A percentile compares a stretch with the other conserved stretches of the same genome.
These are phyloP conservation scores for Caranx ignobilis DNA, from an alignment of 2,113 vertebrate genomes.

Conservation along the genomic window DNA sequence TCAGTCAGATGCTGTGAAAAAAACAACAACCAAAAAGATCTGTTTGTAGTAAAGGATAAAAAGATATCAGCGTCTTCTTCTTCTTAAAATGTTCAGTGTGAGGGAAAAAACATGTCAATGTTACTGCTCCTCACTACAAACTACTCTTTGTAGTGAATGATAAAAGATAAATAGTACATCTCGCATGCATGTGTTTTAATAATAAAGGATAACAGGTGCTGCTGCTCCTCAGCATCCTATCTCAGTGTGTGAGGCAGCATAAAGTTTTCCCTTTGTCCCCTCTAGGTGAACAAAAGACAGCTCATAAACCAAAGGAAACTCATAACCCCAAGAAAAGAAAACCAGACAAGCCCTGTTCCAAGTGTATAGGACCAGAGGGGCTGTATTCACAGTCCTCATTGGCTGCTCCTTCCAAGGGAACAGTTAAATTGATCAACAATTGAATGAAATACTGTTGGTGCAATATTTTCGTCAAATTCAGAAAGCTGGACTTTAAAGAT, in stretches of 20 bases:
- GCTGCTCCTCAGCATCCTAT: slow-evolving; percentile 29
- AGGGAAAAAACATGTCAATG: slow-evolving; percentile 15
- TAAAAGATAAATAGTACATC: slow-evolving; percentile 31
- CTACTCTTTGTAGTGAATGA: slow-evolving; percentile 34
- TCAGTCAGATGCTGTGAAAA: not conserved
- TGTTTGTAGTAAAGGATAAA: slow-evolving; percentile 30
- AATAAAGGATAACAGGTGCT: slow-evolving; percentile 29
- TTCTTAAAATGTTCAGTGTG: slow-evolving; percentile 21
- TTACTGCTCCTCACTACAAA: slow-evolving; percentile 4
- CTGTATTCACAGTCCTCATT: slow-evolving; percentile 7
- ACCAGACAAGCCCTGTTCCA: not conserved
- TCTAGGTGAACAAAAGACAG: slow-evolving; percentile 29
- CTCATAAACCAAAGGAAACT: slow-evolving; percentile 47
- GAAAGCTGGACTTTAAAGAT: not conserved
- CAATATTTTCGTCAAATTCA: not conserved
- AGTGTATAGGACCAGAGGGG: slow-evolving; percentile 2
- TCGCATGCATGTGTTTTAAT: slow-evolving; percentile 28
- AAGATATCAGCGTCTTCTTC: not conserved
- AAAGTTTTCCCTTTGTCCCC: slow-evolving; percentile 42
- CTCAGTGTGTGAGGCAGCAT: slow-evolving; percentile 13
- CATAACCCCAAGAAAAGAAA: slow-evolving; percentile 36
- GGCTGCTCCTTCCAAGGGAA: slow-evolving; percentile 5
- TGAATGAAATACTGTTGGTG: not conserved
- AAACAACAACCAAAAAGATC: slow-evolving; percentile 13
- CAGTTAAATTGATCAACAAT: not conserved